These are phyloP conservation scores for Cuniculus paca DNA, from an alignment of 2,797 vertebrate species.

Conservation along the genomic window DNA sequence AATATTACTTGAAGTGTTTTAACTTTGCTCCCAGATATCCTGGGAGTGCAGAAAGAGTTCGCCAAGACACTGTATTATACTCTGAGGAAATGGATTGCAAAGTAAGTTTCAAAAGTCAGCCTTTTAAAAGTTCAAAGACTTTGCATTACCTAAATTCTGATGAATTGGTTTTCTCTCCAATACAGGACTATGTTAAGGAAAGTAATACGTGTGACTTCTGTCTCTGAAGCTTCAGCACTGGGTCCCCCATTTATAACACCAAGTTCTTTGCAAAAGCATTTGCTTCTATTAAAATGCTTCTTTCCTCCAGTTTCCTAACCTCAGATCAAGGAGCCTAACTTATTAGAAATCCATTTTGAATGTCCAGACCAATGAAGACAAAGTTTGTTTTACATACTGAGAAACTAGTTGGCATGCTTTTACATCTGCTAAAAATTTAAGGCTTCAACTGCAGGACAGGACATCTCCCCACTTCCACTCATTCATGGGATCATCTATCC, in stretches of 20 bases:
- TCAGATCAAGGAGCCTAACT: background rate
- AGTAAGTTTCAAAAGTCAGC: background rate
- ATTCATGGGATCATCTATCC: background rate
- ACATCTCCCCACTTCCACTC: background rate
- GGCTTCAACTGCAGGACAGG: background rate
- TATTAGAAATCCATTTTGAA: background rate
- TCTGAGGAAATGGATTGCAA: background rate
- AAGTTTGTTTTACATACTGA: background rate
- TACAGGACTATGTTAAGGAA: background rate
- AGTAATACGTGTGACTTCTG: background rate
- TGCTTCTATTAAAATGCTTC: background rate
- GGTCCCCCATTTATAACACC: background rate
- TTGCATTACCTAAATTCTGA: background rate
- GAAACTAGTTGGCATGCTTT: background rate
- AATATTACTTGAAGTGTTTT: slow-evolving; percentile 8
- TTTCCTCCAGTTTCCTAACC: background rate
- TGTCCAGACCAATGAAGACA: background rate
- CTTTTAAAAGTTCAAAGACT: background rate
- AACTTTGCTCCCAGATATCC: background rate
- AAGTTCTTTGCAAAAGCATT: background rate
- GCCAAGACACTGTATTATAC: background rate
- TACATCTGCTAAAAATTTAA: background rate
- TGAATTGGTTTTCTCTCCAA: background rate
- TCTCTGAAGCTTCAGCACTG: background rate
- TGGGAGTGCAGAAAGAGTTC: background rate